Conservation (phyloP, 2,797 vertebrate species). For the Odontamblyopus lacepedii region DNA sequence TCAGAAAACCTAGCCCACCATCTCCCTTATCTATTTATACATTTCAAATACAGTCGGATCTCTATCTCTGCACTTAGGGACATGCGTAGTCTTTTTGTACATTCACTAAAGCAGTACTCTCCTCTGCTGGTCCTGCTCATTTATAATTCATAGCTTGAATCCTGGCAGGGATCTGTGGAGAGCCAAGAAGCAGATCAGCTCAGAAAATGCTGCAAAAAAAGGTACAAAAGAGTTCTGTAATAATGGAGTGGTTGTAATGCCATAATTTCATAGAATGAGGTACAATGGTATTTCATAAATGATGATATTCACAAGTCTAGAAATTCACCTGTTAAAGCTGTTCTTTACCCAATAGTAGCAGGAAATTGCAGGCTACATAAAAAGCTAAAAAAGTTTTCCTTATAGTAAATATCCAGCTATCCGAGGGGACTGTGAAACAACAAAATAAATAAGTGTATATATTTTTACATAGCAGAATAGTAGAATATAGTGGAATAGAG, state of each 20-base stretch:
- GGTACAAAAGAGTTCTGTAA: slow-evolving; percentile 32
- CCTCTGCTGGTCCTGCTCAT: slow-evolving; percentile 67
- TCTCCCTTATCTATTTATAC: slow-evolving; percentile 18
- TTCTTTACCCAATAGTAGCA: neutral
- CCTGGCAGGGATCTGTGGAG: slow-evolving; percentile 62
- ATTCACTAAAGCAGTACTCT: slow-evolving; percentile 59
- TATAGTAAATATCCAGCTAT: no score
- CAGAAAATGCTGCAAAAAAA: slow-evolving; percentile 43
- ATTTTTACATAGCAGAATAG: no score
- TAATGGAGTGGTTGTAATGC: neutral
- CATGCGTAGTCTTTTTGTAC: slow-evolving; percentile 22
- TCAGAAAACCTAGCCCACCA: neutral
- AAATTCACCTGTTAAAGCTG: neutral
- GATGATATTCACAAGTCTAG: neutral
- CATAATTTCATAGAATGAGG: neutral
- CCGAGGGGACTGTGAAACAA: no score
- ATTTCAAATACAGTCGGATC: slow-evolving; percentile 15
- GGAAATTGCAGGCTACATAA: neutral
- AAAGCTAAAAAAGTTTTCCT: neutral
- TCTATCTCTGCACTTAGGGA: slow-evolving; percentile 12
- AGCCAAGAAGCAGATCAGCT: slow-evolving; percentile 54
- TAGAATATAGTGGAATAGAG: no score
- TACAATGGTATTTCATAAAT: neutral
- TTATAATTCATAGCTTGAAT: slow-evolving; percentile 74
- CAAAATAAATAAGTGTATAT: no score